phyloP scores from a whole-genome alignment of 2,113 vertebrate genomes.

The Neodontobutis hainanensis region DNA sequence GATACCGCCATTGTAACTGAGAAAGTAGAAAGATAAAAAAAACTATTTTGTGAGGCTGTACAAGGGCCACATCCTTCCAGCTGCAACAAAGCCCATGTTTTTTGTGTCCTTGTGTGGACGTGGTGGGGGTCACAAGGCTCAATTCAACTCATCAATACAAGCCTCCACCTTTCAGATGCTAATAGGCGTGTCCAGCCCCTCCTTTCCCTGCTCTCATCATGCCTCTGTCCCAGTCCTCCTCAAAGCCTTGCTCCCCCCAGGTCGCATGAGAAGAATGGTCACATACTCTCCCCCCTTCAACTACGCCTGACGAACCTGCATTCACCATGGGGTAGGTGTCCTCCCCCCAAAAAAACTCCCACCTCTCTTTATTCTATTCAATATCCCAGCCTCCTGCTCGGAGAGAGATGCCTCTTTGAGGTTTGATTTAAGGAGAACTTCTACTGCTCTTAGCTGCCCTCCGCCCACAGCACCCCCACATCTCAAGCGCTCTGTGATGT shows the following conservation, averaged over 20 bases:
- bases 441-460: slow-evolving; percentile 55
- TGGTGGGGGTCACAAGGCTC: slow-evolving; percentile 51
- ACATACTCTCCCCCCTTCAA: slow-evolving; percentile 17
- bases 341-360: slow-evolving; percentile 31
- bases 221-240: slow-evolving; percentile 60
- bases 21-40: slow-evolving; percentile 26
- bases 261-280: slow-evolving; percentile 73
- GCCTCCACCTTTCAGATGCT: slow-evolving; percentile 76
- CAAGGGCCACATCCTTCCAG: slow-evolving; percentile 55
- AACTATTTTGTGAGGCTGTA: slow-evolving; percentile 27
- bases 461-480: slow-evolving; percentile 38
- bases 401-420: slow-evolving; percentile 66
- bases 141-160: slow-evolving; percentile 76
- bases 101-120: slow-evolving; percentile 8
- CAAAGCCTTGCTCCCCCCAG: slow-evolving; percentile 63
- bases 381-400: slow-evolving; percentile 23
- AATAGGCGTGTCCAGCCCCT: slow-evolving; percentile 69
- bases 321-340: slow-evolving; percentile 62
- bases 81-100: slow-evolving; percentile 53
- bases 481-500: slow-evolving; percentile 43
- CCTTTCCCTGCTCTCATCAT: slow-evolving; percentile 64
- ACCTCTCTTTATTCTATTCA: slow-evolving; percentile 63
- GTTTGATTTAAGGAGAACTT: slow-evolving; percentile 75
- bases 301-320: slow-evolving; percentile 62
- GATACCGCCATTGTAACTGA: slow-evolving; percentile 93